phyloP scores from a whole-genome alignment of 2,113 vertebrate genomes.

The Rhombomys opimus region DNA sequence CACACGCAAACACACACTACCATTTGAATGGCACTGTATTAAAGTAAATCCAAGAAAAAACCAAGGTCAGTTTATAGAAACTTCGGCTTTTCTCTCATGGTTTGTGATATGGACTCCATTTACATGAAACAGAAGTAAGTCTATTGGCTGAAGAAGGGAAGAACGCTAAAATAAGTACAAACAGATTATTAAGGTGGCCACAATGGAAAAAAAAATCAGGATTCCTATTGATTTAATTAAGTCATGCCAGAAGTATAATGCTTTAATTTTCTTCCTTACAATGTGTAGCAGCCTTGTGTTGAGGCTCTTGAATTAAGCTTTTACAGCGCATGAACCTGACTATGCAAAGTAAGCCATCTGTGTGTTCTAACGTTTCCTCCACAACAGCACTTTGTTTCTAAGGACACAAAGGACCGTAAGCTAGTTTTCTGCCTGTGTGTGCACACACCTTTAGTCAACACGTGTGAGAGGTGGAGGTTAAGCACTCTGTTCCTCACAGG shows the following conservation, averaged over 20 bases:
- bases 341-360: neutral
- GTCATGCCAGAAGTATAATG: slow-evolving; percentile 45
- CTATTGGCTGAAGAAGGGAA: neutral
- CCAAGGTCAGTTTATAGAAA: slow-evolving; percentile 47
- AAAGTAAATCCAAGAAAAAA: neutral
- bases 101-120: neutral
- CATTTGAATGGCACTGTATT: neutral
- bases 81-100: slow-evolving; percentile 39
- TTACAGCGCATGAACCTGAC: neutral
- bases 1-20: neutral
- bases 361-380: neutral
- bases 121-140: slow-evolving; percentile 34
- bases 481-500: neutral
- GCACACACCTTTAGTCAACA: neutral
- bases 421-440: neutral
- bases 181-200: slow-evolving; percentile 27
- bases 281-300: slow-evolving; percentile 33
- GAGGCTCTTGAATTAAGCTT: slow-evolving; percentile 10
- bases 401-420: neutral
- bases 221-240: slow-evolving; percentile 38
- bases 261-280: slow-evolving; percentile 63
- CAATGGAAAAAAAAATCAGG: neutral
- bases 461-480: neutral
- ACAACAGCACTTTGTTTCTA: neutral
- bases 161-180: neutral